Evolutionary conservation across 2,888 invertebrate species (phyloP).

Genomic region (Caenorhabditis drosophilae): DNA sequence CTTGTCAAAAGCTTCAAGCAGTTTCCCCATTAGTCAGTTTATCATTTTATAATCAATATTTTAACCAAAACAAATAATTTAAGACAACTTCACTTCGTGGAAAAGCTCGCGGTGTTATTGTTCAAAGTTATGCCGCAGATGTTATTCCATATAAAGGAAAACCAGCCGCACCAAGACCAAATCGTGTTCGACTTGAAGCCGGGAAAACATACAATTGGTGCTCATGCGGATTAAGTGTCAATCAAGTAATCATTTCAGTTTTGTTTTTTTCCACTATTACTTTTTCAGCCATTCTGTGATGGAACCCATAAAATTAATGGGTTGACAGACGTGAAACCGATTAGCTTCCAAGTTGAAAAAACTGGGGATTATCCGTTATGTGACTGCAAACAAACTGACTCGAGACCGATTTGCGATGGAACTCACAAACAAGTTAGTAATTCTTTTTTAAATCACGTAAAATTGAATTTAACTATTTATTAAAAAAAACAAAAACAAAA

Average conservation of each 20-base stretch:
- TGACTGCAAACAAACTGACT: constrained; percentile 92
- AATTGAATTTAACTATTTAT: no score
- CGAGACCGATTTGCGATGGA: constrained; percentile 95
- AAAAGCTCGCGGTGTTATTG: constrained; percentile 49
- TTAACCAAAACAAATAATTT: background rate
- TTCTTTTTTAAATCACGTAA: no score
- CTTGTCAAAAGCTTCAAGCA: constrained; percentile 34
- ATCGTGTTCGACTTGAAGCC: constrained; percentile 70
- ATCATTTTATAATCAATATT: background rate
- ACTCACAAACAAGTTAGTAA: constrained; percentile 77
- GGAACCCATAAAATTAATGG: constrained; percentile 83
- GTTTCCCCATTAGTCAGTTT: constrained; percentile 17
- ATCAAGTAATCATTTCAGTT: constrained; percentile 73
- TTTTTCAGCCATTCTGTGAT: constrained; percentile 89
- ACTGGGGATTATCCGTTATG: constrained; percentile 89
- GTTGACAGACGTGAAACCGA: constrained; percentile 80
- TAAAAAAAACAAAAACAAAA: no score
- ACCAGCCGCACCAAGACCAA: constrained; percentile 42
- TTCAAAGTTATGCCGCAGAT: constrained; percentile 50
- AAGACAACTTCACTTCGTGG: constrained; percentile 31
- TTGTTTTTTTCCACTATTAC: constrained; percentile 2
- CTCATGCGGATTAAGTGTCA: constrained; percentile 86
- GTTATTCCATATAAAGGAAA: constrained; percentile 55
- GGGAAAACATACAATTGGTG: constrained; percentile 87
- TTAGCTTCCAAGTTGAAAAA: constrained; percentile 82